Conservation (phyloP, 1,140 invertebrate genomes). For the Andricus grossulariae region DNA sequence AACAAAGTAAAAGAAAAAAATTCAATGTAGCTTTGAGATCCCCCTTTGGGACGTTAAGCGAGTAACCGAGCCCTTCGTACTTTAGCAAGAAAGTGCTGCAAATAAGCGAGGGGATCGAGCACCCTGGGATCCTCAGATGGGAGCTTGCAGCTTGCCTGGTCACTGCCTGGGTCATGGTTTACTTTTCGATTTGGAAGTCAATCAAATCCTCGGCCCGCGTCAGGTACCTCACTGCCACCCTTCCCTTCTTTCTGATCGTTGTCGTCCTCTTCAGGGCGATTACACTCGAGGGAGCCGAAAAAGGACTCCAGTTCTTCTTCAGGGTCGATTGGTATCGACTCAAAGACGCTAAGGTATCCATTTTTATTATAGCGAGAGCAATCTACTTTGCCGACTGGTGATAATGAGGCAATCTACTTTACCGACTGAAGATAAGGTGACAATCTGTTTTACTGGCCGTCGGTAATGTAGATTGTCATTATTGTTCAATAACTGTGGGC, state of each 20-base stretch:
- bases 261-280: slow-evolving; percentile 87
- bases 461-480: too few relatives aligned
- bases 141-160: slow-evolving; percentile 91
- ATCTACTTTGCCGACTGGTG: not conserved
- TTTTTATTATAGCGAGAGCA: not conserved
- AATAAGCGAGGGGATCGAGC: slow-evolving; percentile 87
- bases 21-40: too few relatives aligned
- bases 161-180: slow-evolving; percentile 92
- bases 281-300: slow-evolving; percentile 87
- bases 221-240: slow-evolving; percentile 91
- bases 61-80: slow-evolving; percentile 31
- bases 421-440: too few relatives aligned
- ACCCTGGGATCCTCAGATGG: slow-evolving; percentile 88
- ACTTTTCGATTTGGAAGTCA: slow-evolving; percentile 95
- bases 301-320: slow-evolving; percentile 90
- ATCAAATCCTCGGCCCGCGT: slow-evolving; percentile 89
- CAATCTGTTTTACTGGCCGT: too few relatives aligned
- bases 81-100: slow-evolving; percentile 88
- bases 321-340: slow-evolving; percentile 90
- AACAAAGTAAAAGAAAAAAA: too few relatives aligned
- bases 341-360: slow-evolving; percentile 85
- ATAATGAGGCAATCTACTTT: too few relatives aligned
- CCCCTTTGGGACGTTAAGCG: not conserved
- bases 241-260: slow-evolving; percentile 89
- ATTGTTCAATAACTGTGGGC: too few relatives aligned